Percentiles rank a stretch among this genome's conserved stretches.
Conservation (phyloP, 2,113 vertebrate species). For the Enhydra lutris region DNA sequence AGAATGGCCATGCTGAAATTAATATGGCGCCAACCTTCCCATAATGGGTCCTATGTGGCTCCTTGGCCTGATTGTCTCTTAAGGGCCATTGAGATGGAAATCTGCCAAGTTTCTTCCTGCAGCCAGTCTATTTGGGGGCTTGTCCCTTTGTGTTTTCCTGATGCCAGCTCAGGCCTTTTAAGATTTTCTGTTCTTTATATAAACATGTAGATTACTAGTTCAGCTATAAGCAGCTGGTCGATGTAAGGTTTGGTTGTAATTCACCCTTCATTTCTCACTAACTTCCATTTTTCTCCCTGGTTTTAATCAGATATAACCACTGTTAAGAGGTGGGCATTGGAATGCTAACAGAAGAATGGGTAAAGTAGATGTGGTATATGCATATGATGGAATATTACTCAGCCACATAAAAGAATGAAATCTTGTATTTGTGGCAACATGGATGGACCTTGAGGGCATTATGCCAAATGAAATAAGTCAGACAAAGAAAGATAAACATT, state of each 20-base stretch:
- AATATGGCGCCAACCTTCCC: slow-evolving; percentile 6
- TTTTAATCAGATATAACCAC: neutral
- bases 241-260: neutral
- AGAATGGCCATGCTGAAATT: neutral
- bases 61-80: neutral
- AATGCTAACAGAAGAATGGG: neutral
- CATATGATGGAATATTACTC: neutral
- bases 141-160: neutral
- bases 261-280: neutral
- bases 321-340: neutral
- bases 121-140: neutral
- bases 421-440: neutral
- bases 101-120: neutral
- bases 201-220: neutral
- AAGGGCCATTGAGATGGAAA: neutral
- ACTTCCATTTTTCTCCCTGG: accelerated
- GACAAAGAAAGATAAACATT: neutral
- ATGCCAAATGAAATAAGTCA: neutral
- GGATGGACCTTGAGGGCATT: neutral
- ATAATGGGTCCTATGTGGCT: neutral
- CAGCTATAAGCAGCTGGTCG: neutral
- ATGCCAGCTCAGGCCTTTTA: neutral
- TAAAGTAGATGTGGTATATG: neutral
- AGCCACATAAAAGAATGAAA: neutral
- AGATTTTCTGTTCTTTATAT: neutral